phyloP scores from a whole-genome alignment of 2,113 vertebrate genomes.

The Cranoglanis bouderius region DNA sequence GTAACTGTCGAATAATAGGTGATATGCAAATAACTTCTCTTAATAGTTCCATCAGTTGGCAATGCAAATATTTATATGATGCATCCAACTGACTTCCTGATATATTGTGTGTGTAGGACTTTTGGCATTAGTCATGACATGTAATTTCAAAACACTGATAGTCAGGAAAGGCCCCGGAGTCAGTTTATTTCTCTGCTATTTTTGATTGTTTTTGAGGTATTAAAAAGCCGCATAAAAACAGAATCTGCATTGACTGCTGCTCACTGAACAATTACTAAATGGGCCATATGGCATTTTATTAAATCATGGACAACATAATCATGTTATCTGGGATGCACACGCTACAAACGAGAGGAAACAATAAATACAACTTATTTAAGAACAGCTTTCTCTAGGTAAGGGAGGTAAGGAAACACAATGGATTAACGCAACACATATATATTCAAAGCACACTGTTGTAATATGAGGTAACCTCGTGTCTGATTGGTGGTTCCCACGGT shows the following conservation, averaged over 20 bases:
- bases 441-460: neutral
- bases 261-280: slow-evolving; percentile 21
- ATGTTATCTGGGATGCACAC: neutral
- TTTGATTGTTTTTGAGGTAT: neutral
- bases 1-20: neutral
- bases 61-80: slow-evolving; percentile 54
- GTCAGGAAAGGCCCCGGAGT: neutral
- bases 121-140: neutral
- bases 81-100: slow-evolving; percentile 25
- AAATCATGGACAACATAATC: slow-evolving; percentile 23
- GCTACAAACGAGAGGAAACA: neutral
- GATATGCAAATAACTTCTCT: slow-evolving; percentile 37
- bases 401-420: neutral
- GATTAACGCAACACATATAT: neutral
- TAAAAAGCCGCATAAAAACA: slow-evolving; percentile 10
- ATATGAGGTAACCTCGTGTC: neutral
- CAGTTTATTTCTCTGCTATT: neutral
- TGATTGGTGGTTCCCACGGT: slow-evolving; percentile 1
- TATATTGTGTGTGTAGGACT: neutral
- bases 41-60: slow-evolving; percentile 3
- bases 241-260: slow-evolving; percentile 4
- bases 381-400: neutral
- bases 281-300: slow-evolving; percentile 16
- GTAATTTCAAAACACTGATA: neutral
- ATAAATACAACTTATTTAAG: neutral